Evolutionary conservation across 35 echinoderm and acorn worm genomes (phyloP), one percentile per base, ranked within the genome.

Genomic region (Ophiothrix spiculata): DNA sequence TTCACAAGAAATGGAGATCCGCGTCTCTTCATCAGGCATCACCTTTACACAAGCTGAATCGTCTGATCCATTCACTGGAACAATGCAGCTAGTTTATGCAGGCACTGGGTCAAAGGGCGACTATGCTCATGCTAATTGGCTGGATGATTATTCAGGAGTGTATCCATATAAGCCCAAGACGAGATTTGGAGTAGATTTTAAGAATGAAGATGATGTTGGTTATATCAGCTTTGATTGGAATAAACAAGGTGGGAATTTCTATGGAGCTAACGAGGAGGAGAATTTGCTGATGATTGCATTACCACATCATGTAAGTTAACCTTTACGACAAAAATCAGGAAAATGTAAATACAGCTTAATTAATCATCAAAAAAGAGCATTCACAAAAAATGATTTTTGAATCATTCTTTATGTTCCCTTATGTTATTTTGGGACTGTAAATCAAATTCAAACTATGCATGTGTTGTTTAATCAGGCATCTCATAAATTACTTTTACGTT

Each of bases 211-310:
- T 17, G 69, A 92, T 32, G n/a, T n/a, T n/a, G 94, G 90, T 32
- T 92, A 86, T 36, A 92, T 97, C 0, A 97, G 94, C 36, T 97
- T 88, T 49, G 94, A 97, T 38, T 97, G 94, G 94, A 97, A 97
- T 79, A 92, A 92, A 54, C 37, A 37, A 33, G 86, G 90, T 16
- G 64, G 56, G 0, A 79, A 90, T 76, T 92, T 86, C 56, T 87
- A 45, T 35, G 90, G 81, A 6, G 17, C 69, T 28, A 92, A 90
- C 35, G 73, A 81, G 0, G 75, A 92, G 28, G 37, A 83, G 39
- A 39, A 92, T 28, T 41, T 97, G 17, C 79, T 97, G 33, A 92
- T 87, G 29, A 87, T 92, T 0, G 87, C 75, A 2, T 35, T 97
- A 28, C 94, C 90, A 39, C 94, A 97, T 75, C 94, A 97, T 75